Percentiles rank a stretch among this genome's conserved stretches.
These are phyloP conservation scores for Palaemon carinicauda DNA, from an alignment of 1,140 invertebrate species.

Conservation along the genomic window DNA sequence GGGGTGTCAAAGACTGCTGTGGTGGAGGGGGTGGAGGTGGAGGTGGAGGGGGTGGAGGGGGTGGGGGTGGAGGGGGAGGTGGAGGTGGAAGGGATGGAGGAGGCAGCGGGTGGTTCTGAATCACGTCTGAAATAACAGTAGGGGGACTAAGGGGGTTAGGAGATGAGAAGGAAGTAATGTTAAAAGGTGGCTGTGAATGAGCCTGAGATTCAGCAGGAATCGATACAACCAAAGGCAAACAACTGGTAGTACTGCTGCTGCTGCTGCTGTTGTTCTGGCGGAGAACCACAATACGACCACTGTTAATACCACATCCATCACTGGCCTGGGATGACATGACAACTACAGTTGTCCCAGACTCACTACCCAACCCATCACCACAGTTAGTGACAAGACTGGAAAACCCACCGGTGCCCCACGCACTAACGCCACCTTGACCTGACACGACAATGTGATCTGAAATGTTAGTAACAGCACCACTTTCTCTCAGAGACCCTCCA, in stretches of 20 bases:
- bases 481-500: conserved; percentile 36
- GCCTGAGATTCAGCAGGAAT: conserved; percentile 27
- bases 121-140: conserved; percentile 9
- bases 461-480: conserved; percentile 28
- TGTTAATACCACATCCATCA: conserved; percentile 9
- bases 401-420: not conserved
- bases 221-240: conserved; percentile 31
- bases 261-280: conserved; percentile 7
- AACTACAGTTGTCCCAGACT: conserved; percentile 35
- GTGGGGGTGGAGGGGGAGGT: not conserved
- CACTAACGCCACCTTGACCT: conserved; percentile 17
- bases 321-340: conserved; percentile 19
- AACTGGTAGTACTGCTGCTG: not conserved
- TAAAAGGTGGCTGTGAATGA: not conserved
- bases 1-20: not conserved
- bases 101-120: not conserved
- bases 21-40: not conserved
- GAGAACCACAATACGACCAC: conserved; percentile 33
- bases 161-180: not conserved
- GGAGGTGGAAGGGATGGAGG: not conserved
- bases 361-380: conserved; percentile 20
- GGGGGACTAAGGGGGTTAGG: conserved; percentile 8
- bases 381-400: not conserved
- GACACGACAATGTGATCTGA: conserved; percentile 27
- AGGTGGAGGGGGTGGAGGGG: not conserved